A percentile compares a stretch with the other conserved stretches of the same genome.
These are phyloP conservation scores for Drosophila mimica DNA, from an alignment of 2,888 invertebrate species.

Conservation along the genomic window DNA sequence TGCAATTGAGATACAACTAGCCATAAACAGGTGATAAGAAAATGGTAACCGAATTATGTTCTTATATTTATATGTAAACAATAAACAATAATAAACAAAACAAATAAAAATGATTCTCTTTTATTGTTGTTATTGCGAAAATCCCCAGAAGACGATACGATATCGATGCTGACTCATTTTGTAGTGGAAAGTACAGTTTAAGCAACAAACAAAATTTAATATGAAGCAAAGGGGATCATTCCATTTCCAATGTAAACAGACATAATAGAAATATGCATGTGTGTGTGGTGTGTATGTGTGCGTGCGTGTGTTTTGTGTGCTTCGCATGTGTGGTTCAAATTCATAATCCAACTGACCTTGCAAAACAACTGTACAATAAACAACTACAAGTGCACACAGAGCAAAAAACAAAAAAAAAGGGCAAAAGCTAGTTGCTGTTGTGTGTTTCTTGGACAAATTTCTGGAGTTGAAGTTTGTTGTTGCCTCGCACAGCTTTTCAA, in stretches of 20 bases:
- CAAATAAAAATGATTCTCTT: constrained; percentile 21
- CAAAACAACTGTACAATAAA: constrained; percentile 19
- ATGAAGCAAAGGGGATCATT: constrained; percentile 17
- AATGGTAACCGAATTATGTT: constrained; percentile 12
- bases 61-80: constrained; percentile 1
- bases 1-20: constrained; percentile 31
- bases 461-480: constrained; percentile 9
- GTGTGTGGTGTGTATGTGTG: constrained; percentile 4
- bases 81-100: background rate
- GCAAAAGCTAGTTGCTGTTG: background rate
- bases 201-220: constrained; percentile 13
- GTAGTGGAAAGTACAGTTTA: constrained; percentile 18
- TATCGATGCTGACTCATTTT: constrained; percentile 42
- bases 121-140: constrained; percentile 23
- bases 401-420: constrained; percentile 2
- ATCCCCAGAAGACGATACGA: constrained; percentile 23
- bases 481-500: constrained; percentile 36
- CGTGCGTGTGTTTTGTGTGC: background rate
- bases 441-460: constrained; percentile 3
- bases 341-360: constrained; percentile 41
- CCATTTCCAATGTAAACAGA: constrained; percentile 32
- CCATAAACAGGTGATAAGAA: constrained; percentile 48
- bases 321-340: constrained; percentile 9
- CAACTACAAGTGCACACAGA: constrained; percentile 12
- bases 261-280: background rate